Conservation (phyloP, 2,113 vertebrate species). For the Rhinichthys klamathensis region DNA sequence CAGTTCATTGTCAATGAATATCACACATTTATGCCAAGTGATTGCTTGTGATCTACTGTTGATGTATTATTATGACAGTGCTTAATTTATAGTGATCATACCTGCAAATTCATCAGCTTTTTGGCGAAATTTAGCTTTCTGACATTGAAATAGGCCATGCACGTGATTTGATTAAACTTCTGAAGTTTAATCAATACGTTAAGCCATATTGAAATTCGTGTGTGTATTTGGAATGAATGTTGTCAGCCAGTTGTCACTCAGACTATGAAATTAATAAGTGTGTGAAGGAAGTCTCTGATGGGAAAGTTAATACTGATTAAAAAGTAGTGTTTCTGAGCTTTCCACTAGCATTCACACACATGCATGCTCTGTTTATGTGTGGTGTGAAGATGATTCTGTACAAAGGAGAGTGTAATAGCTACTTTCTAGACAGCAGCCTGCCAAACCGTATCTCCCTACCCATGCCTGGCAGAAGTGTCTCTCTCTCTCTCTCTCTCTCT, state of each 20-base stretch:
- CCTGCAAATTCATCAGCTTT: too few relatives aligned
- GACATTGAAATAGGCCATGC: too few relatives aligned
- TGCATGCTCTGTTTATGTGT: not conserved
- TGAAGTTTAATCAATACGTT: too few relatives aligned
- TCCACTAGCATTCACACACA: not conserved
- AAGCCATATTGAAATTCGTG: too few relatives aligned
- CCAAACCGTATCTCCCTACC: constrained; percentile 19
- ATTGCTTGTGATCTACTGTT: too few relatives aligned
- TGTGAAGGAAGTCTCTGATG: not conserved
- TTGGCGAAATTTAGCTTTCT: too few relatives aligned
- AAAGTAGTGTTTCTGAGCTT: not conserved
- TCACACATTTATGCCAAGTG: too few relatives aligned
- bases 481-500: not conserved
- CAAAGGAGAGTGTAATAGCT: not conserved
- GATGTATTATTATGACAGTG: too few relatives aligned
- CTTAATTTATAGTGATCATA: too few relatives aligned
- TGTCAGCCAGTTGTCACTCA: not conserved
- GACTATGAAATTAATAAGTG: not conserved
- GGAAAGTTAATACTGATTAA: not conserved
- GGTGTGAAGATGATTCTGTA: not conserved
- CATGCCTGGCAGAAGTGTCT: not conserved
- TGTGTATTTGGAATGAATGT: not conserved
- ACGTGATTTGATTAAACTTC: too few relatives aligned
- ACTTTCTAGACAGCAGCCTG: not conserved
- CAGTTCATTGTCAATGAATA: too few relatives aligned